Conservation (phyloP, 37 sponge, comb jelly and placozoan genomes). For the Cliona cf. orientalis region DNA sequence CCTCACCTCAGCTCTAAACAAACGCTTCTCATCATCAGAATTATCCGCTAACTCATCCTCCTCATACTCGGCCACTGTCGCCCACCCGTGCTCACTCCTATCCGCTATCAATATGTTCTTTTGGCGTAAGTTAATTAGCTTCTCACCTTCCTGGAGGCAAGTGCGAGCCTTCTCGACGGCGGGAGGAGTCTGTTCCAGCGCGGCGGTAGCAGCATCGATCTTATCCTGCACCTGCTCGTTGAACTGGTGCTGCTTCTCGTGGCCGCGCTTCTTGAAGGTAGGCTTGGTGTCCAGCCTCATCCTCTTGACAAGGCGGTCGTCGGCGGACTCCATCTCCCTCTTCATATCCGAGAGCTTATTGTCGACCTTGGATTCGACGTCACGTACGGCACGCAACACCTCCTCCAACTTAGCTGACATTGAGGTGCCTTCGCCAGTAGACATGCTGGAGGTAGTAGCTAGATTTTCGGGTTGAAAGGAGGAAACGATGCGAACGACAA, state of each 20-base stretch:
- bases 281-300: not conserved
- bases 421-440: too few species aligned
- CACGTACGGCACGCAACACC: not conserved
- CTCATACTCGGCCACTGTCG: not conserved
- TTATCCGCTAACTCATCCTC: conserved; percentile 5
- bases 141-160: conserved; percentile 5
- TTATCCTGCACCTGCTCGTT: conserved; percentile 7
- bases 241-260: too few species aligned
- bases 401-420: too few species aligned
- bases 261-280: not conserved
- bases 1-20: too few species aligned
- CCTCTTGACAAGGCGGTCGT: not conserved
- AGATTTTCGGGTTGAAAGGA: too few species aligned
- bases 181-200: not conserved
- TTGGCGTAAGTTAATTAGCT: conserved; percentile 1
- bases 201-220: not conserved
- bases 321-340: not conserved
- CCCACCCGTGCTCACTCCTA: conserved; percentile 13
- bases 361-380: too few species aligned
- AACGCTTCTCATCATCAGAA: conserved; percentile 10
- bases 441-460: too few species aligned
- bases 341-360: not conserved
- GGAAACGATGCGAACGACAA: too few species aligned
- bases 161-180: not conserved
- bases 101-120: conserved; percentile 7